Conservation (phyloP, 2,113 vertebrate species). For the Pollachius pollachius region DNA sequence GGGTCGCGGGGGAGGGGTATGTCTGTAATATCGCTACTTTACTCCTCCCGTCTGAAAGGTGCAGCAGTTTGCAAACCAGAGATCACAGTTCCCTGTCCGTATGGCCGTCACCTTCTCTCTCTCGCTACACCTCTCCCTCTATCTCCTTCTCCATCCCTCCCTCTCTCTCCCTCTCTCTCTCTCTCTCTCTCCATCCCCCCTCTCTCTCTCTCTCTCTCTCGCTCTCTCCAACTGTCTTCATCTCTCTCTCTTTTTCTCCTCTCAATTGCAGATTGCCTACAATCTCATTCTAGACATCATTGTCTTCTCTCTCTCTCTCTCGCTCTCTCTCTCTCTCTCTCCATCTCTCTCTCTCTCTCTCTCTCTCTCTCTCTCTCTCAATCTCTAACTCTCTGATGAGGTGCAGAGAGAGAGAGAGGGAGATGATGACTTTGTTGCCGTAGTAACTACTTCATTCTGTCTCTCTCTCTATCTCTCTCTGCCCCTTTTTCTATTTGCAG, state of each 20-base stretch:
- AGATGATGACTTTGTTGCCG: no score
- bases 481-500: not conserved
- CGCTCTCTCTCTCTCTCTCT: slow-evolving; percentile 21
- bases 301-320: slow-evolving; percentile 6
- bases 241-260: not conserved
- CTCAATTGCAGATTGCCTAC: not conserved
- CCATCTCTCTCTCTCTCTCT: not conserved
- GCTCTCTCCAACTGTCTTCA: no score
- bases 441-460: not conserved
- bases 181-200: slow-evolving; percentile 8
- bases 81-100: slow-evolving; percentile 29
- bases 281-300: no score
- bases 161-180: not conserved
- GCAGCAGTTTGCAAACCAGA: slow-evolving; percentile 40
- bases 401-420: no score
- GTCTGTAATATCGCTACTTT: no score
- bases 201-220: no score
- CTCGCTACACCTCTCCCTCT: slow-evolving; percentile 32
- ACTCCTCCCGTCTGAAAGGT: no score
- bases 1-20: no score
- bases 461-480: not conserved
- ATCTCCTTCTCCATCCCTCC: slow-evolving; percentile 40
- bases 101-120: slow-evolving; percentile 17
- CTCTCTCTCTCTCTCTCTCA: slow-evolving; percentile 27
- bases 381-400: no score